phyloP scores from a whole-genome alignment of 2,113 vertebrate genomes.

The Cynoglossus semilaevis region DNA sequence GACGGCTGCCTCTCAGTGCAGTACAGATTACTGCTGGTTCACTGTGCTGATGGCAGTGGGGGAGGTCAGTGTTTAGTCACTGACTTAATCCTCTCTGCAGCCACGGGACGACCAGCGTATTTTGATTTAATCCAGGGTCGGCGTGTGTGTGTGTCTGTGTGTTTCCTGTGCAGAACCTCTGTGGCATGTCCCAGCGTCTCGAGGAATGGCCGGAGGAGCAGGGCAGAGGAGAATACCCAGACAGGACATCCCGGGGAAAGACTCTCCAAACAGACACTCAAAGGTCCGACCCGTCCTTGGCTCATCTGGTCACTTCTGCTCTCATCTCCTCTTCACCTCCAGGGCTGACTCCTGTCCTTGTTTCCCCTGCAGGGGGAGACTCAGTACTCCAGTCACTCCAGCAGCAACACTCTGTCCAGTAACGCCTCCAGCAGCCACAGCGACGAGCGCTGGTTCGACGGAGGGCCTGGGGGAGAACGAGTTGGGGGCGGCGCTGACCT shows the following conservation, averaged over 20 bases:
- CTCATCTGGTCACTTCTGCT: background rate
- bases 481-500: conserved; percentile 66
- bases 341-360: background rate
- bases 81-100: conserved; percentile 67
- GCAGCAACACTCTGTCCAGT: conserved; percentile 92
- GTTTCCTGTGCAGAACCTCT: conserved; percentile 80
- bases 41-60: conserved; percentile 19
- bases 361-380: conserved; percentile 77
- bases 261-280: conserved; percentile 85
- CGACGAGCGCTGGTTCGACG: conserved; percentile 90
- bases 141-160: conserved; percentile 47
- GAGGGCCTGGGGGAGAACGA: conserved; percentile 49
- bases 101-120: conserved; percentile 46
- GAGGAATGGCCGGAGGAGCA: conserved; percentile 64
- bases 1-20: conserved; percentile 19
- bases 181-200: conserved; percentile 84
- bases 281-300: conserved; percentile 73
- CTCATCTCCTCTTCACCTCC: background rate
- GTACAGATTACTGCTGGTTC: conserved; percentile 17
- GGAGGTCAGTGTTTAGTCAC: conserved; percentile 52
- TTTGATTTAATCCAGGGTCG: conserved; percentile 57
- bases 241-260: conserved; percentile 83
- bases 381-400: conserved; percentile 91
- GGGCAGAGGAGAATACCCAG: conserved; percentile 76
- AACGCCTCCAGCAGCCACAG: conserved; percentile 91